Percentiles rank a stretch among this genome's conserved stretches.
Evolutionary conservation across 2,888 invertebrate species (phyloP).

Genomic region (Chymomyza fuscimana): DNA sequence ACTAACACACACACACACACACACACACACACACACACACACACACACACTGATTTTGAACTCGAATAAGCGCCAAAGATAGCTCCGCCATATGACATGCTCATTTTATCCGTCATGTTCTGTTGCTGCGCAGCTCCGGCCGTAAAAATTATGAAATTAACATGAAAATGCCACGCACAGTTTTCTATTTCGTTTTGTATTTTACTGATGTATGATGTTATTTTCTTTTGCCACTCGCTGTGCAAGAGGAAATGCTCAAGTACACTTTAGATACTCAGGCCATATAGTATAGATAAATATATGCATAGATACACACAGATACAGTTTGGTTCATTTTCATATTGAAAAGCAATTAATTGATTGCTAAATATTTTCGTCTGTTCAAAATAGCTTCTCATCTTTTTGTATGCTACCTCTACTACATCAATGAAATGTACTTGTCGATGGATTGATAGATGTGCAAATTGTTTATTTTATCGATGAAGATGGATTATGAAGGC

Average conservation of each 20-base stretch:
- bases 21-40: conserved; percentile 23
- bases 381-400: neutral
- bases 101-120: conserved; percentile 48
- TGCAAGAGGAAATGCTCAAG: conserved; percentile 50
- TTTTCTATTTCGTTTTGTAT: neutral
- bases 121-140: conserved; percentile 26
- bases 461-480: conserved; percentile 67
- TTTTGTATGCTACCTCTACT: neutral
- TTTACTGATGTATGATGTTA: neutral
- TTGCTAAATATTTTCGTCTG: conserved; percentile 57
- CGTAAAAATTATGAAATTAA: conserved; percentile 70
- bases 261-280: conserved; percentile 14
- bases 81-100: conserved; percentile 66
- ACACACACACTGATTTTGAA: conserved; percentile 25
- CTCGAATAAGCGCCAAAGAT: conserved; percentile 48
- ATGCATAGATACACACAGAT: neutral
- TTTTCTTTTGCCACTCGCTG: neutral
- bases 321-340: conserved; percentile 35
- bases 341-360: conserved; percentile 69
- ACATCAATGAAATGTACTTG: conserved; percentile 58
- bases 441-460: conserved; percentile 63
- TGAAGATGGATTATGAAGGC: conserved; percentile 71
- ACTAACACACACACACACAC: conserved; percentile 25
- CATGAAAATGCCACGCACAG: conserved; percentile 46
- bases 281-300: conserved; percentile 8